Base-by-base conservation (phyloP, 1,140 invertebrate genomes). In the Lasaia peninsularis region DNA sequence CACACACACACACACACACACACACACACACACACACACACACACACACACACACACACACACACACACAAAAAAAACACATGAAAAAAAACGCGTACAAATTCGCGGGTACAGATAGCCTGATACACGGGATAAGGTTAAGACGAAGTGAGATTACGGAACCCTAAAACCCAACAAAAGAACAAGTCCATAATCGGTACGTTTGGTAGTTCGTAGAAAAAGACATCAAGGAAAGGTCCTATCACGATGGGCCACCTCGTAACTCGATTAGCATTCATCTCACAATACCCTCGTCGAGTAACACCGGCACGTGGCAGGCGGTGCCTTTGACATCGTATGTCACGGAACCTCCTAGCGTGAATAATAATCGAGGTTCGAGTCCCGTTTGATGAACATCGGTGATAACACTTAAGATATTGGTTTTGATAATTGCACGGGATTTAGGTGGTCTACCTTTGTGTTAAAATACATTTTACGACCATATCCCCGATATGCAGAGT, bases 281-380 rank as follows among this genome's bases (percentile, higher is more conserved):
- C 61, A 63, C 58, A 57, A 24, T 16, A 14, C 21, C 34, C 34
- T 57, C 55, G 53, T 58, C 32, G 24, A 49, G 49, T 62, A 33
- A 54, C 54, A 50, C 57, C 20, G 49, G 58, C 67, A 55, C 67
- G 67, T 69, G 67, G 67, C 55, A 24, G 50, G 52, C 60, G 67
- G 61, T 40, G 20, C 61, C 63, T 48, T 69, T 69, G 63, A 55
- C 52, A 34, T 33, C 34, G 48, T 58, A 24, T 69, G 58, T 69
- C 73, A 69, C 67, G 67, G 58, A 14, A 50, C 51, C 49, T 52
- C 57, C 35, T 54, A 3, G 31, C 35, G 57, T 69, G 73, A 73
- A 75, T 75, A 62, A 56, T 71, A 71, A 75, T 70, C 59, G 59
- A 52, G 49, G 52, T 32, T 40, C 24, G 24, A 48, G 35, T 49